phyloP scores from a whole-genome alignment of 2,113 vertebrate genomes.

The Pao palembangensis region DNA sequence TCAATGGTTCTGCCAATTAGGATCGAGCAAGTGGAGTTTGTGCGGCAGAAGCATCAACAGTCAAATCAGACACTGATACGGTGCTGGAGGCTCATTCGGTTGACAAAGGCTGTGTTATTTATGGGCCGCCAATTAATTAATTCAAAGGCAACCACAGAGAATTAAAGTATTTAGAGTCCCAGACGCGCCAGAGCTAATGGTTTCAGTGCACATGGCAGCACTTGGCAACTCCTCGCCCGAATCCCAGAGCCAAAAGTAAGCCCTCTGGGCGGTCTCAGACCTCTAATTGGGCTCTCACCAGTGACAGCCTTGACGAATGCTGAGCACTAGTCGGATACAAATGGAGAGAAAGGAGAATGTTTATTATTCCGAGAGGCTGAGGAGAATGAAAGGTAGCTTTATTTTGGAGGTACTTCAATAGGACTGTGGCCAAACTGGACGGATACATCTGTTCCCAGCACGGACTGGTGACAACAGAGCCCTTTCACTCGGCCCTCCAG shows the following conservation, averaged over 20 bases:
- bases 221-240: conserved; percentile 75
- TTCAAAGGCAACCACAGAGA: conserved; percentile 53
- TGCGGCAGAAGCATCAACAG: background rate
- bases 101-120: conserved; percentile 36
- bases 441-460: conserved; percentile 36
- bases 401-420: conserved; percentile 30
- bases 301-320: conserved; percentile 44
- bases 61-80: conserved; percentile 22
- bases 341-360: conserved; percentile 45
- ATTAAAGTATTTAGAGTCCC: conserved; percentile 51
- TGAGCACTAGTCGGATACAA: conserved; percentile 41
- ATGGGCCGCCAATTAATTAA: conserved; percentile 48
- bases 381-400: conserved; percentile 42
- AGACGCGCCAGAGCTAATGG: conserved; percentile 66
- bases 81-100: conserved; percentile 28
- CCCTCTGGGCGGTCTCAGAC: conserved; percentile 40
- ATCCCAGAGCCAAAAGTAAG: conserved; percentile 59
- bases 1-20: background rate
- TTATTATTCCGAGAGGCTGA: conserved; percentile 45
- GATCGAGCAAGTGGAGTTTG: background rate
- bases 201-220: conserved; percentile 64
- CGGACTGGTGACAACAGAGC: conserved; percentile 28
- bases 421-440: conserved; percentile 30
- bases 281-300: conserved; percentile 66
- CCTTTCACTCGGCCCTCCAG: conserved; percentile 34